These are phyloP conservation scores for Sebastes steindachneri DNA, from an alignment of 2,797 vertebrate genomes.

Conservation along the genomic window DNA sequence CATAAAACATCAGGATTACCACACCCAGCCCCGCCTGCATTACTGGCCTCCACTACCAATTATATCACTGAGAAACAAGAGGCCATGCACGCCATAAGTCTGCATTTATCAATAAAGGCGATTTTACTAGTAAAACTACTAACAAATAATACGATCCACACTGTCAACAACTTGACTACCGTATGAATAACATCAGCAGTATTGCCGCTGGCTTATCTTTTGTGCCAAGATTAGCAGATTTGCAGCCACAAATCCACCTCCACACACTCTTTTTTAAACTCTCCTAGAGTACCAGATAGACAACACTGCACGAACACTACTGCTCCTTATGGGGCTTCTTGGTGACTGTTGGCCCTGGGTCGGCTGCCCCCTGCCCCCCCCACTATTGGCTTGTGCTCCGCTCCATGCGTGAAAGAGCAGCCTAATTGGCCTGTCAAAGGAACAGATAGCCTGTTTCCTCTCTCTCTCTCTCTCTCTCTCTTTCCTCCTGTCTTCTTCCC, in stretches of 20 bases:
- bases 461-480: background rate
- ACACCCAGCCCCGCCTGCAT: too few species aligned
- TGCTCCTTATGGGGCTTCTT: background rate
- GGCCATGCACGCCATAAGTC: background rate
- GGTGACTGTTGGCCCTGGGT: background rate
- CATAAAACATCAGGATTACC: background rate
- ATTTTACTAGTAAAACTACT: background rate
- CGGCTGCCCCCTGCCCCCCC: too few species aligned
- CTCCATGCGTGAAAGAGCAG: slow-evolving; percentile 52
- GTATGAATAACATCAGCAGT: background rate
- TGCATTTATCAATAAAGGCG: background rate
- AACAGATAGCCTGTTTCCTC: slow-evolving; percentile 49
- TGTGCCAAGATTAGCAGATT: background rate
- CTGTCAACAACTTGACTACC: background rate
- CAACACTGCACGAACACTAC: background rate
- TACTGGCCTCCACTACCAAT: background rate
- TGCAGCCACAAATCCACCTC: background rate
- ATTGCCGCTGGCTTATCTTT: background rate
- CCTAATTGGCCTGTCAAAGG: slow-evolving; percentile 76
- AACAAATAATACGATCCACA: background rate
- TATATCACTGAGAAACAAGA: background rate
- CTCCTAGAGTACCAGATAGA: background rate
- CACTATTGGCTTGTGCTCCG: background rate
- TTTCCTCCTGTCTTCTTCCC: slow-evolving; percentile 10
- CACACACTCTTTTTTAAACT: background rate